Conservation (phyloP, 2,113 vertebrate genomes). For the Sphaerodactylus townsendi region DNA sequence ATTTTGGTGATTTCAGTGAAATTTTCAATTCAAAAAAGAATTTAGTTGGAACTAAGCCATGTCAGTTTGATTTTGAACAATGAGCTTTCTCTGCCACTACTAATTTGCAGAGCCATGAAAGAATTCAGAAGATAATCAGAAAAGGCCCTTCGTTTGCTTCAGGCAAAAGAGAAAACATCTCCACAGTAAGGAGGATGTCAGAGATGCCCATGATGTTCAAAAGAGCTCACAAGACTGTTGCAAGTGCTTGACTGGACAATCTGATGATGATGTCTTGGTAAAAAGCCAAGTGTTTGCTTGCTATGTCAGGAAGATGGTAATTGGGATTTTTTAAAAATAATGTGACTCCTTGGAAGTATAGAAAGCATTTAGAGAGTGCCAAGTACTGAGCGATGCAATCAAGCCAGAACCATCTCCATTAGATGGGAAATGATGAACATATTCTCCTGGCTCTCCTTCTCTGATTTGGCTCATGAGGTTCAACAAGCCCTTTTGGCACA, state of each 20-base stretch:
- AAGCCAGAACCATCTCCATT: conserved; percentile 11
- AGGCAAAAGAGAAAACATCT: not conserved
- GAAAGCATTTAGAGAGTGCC: conserved; percentile 29
- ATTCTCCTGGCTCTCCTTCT: not conserved
- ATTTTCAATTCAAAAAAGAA: not conserved
- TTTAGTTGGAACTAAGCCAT: not conserved
- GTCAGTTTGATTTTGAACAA: not conserved
- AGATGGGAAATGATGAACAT: conserved; percentile 14
- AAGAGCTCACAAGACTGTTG: conserved; percentile 1
- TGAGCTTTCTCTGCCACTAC: not conserved
- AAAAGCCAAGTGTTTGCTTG: not conserved
- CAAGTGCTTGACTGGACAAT: not conserved
- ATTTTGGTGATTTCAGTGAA: not conserved
- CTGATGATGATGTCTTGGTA: not conserved
- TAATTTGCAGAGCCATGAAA: not conserved
- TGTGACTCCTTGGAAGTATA: conserved; percentile 1
- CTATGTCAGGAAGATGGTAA: conserved; percentile 1
- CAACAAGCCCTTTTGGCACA: not conserved
- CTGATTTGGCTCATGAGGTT: not conserved
- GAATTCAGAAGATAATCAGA: not conserved
- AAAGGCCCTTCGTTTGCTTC: not conserved
- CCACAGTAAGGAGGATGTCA: not conserved
- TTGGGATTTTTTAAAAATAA: not conserved
- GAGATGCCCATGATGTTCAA: not conserved
- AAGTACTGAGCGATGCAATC: not conserved